These are phyloP conservation scores for Drosophila putrida DNA, from an alignment of 2,888 invertebrate species.

Conservation along the genomic window DNA sequence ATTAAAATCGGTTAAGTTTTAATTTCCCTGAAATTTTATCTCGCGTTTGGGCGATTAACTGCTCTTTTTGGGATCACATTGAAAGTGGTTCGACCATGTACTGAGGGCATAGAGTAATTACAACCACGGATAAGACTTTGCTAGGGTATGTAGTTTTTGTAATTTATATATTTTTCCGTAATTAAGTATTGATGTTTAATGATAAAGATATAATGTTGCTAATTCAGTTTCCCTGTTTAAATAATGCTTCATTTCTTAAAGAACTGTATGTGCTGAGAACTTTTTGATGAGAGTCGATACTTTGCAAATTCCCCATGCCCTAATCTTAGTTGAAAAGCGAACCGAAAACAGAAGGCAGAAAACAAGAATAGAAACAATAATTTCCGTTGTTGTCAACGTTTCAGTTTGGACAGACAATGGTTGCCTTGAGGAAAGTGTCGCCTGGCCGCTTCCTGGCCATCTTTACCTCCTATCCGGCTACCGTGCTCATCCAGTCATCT, in stretches of 20 bases:
- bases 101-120: too few relatives aligned
- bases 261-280: not conserved
- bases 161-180: too few relatives aligned
- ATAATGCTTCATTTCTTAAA: conserved; percentile 11
- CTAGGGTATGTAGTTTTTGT: too few relatives aligned
- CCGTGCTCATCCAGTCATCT: conserved; percentile 18
- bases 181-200: too few relatives aligned
- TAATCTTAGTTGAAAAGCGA: conserved; percentile 36
- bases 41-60: too few relatives aligned
- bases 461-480: conserved; percentile 37
- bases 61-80: too few relatives aligned
- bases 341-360: conserved; percentile 22
- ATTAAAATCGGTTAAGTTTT: too few relatives aligned
- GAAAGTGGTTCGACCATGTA: too few relatives aligned
- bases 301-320: conserved; percentile 9
- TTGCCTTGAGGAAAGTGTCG: conserved; percentile 45
- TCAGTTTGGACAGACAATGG: conserved; percentile 51
- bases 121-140: too few relatives aligned
- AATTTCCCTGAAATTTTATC: too few relatives aligned
- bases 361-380: conserved; percentile 69
- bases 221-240: not conserved
- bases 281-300: not conserved
- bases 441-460: conserved; percentile 64
- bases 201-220: too few relatives aligned
- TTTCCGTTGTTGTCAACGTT: conserved; percentile 68